Evolutionary conservation across 2,888 invertebrate genomes (phyloP).

Genomic region (Chloroclysta siterata): DNA sequence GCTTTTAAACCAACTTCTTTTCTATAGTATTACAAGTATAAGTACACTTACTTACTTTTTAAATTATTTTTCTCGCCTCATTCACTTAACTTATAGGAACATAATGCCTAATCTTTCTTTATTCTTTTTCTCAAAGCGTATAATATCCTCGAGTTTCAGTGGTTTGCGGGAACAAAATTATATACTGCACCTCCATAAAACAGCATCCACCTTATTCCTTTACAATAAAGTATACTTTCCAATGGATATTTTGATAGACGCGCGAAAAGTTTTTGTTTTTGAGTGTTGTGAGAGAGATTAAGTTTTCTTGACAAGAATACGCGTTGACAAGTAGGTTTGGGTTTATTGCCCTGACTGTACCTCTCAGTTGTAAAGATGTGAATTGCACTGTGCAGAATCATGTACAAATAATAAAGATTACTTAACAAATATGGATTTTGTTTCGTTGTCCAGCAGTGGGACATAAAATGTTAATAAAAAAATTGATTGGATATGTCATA

Average conservation of each 20-base stretch:
- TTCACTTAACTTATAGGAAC: not conserved
- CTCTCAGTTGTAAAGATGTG: not conserved
- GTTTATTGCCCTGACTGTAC: conserved; percentile 21
- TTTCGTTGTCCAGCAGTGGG: no score
- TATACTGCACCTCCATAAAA: not conserved
- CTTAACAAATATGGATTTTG: no score
- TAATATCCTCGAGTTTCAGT: conserved; percentile 63
- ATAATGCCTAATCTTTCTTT: conserved; percentile 6
- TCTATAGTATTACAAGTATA: no score
- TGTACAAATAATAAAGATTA: no score
- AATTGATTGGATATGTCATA: no score
- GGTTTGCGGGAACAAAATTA: conserved; percentile 53
- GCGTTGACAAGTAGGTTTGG: conserved; percentile 54
- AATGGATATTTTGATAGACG: not conserved
- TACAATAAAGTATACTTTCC: conserved; percentile 12
- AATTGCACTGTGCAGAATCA: not conserved
- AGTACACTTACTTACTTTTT: not conserved
- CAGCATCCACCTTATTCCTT: conserved; percentile 1
- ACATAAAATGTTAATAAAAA: no score
- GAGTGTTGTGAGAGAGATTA: conserved; percentile 48
- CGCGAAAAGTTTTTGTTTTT: not conserved
- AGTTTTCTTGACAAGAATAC: conserved; percentile 61
- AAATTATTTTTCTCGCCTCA: not conserved
- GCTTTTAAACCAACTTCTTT: no score
- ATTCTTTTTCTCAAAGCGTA: conserved; percentile 3